Evolutionary conservation across 2,113 vertebrate species (phyloP), one percentile per base, ranked within the genome.

Genomic region (Misgurnus mizolepis): DNA sequence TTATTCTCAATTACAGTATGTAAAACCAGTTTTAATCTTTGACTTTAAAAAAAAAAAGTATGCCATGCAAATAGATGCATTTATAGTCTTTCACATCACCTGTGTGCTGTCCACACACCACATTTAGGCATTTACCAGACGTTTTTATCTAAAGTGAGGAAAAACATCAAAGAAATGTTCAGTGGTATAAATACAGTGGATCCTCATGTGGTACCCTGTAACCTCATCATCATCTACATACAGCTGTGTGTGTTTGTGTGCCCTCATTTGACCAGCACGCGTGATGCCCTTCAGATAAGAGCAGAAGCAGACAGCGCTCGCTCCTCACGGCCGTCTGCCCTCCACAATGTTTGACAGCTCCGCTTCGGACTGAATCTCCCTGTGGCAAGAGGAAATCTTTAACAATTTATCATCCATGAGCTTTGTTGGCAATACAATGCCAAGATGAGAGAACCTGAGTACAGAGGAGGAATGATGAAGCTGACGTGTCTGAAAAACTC

Each of bases 401-500:
- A 85, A 82, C 80, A 75, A 82, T 85, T 85, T 82, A 85, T 85
- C 71, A 85, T 79, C 22, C 17, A 70, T 82, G 80, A 82, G 83
- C 60, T 79, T 79, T 85, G 83, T 85, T 85, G 80, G 83, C 83
- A 80, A 82, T 76, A 85, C 83, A 85, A 78, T 85, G 83, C 76
- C 80, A 85, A 43, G 68, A 77, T 55, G 56, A 84, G 76, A 70
- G 64, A 71, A 39, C 70, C 62, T 58, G 69, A 5, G 4, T 34
- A 34, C 50, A 40, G 70, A 27, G 56, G 65, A 47, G 67, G 49
- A 50, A 18, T 82, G 58, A 82, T 84, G 65, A 58, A 79, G 78
- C 80, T 79, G 83, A 65, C 80, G 58, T 65, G 75, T 41, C 27
- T 77, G n/a, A 53, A 75, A 78, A 79, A 50, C 12, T 53, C 4